Conservation (phyloP, 1,140 invertebrate species). For the Brachionus paranguensis region DNA sequence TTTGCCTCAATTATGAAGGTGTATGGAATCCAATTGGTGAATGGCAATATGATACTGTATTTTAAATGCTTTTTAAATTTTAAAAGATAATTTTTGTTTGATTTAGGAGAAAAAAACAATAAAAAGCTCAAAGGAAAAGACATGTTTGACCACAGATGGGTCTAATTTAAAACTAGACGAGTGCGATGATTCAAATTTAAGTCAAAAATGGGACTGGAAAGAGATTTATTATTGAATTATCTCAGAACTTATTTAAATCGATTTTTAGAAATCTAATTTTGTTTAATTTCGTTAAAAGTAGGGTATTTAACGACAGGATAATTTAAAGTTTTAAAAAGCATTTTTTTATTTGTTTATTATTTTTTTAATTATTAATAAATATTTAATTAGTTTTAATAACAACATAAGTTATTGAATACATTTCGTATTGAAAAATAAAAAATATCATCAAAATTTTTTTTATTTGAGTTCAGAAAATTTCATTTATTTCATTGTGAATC, state of each 20-base stretch:
- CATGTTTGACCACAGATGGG: conserved; percentile 28
- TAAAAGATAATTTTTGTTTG: background rate
- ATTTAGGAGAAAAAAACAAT: conserved; percentile 21
- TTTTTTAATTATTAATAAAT: background rate
- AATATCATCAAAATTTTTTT: too few species aligned
- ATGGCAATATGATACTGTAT: conserved; percentile 34
- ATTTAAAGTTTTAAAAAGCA: background rate
- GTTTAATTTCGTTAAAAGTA: background rate
- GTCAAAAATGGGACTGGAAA: conserved; percentile 40
- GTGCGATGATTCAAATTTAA: conserved; percentile 31
- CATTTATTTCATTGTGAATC: too few species aligned
- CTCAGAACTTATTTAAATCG: background rate
- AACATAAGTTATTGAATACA: background rate
- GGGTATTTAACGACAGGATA: background rate
- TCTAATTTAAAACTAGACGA: background rate
- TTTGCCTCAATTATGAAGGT: conserved; percentile 38
- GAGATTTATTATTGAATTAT: conserved; percentile 38
- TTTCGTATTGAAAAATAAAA: too few species aligned
- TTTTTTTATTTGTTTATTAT: background rate
- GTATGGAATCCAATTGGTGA: conserved; percentile 39
- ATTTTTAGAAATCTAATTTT: background rate
- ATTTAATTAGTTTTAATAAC: background rate
- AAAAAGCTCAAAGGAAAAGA: conserved; percentile 22
- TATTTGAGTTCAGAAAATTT: too few species aligned
- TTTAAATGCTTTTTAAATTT: background rate